Percentiles rank a stretch among this genome's conserved stretches.
phyloP scores from a whole-genome alignment of 2,797 vertebrate genomes.

The Lycodopsis pacificus region DNA sequence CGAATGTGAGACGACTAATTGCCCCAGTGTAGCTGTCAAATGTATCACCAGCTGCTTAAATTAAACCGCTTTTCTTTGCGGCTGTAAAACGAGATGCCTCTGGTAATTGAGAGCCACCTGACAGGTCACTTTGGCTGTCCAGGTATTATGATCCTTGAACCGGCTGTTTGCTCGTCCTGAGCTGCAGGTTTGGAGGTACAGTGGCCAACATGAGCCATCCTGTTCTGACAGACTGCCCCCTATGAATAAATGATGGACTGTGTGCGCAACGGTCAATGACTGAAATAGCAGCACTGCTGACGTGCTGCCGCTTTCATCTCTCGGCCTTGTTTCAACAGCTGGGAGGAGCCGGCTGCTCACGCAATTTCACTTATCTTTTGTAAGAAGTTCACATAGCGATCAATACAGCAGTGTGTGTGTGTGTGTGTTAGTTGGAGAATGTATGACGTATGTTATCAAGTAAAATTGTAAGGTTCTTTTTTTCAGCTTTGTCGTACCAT shows the following conservation, averaged over 20 bases:
- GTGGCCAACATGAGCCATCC: slow-evolving; percentile 57
- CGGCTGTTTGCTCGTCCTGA: slow-evolving; percentile 37
- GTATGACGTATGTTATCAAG: background rate
- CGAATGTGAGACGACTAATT: slow-evolving; percentile 16
- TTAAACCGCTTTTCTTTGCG: background rate
- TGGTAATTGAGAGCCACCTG: slow-evolving; percentile 26
- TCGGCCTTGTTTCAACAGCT: slow-evolving; percentile 30
- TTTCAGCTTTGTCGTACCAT: background rate
- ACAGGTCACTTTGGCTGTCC: slow-evolving; percentile 24
- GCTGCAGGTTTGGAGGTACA: slow-evolving; percentile 57
- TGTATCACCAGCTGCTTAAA: slow-evolving; percentile 12
- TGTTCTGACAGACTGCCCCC: slow-evolving; percentile 69
- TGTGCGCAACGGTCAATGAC: slow-evolving; percentile 56
- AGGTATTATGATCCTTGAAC: slow-evolving; percentile 39
- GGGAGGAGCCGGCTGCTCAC: background rate
- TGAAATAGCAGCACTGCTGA: slow-evolving; percentile 53
- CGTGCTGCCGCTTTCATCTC: slow-evolving; percentile 40
- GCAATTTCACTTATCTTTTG: background rate
- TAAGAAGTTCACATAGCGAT: background rate
- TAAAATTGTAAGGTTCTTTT: background rate
- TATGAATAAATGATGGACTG: slow-evolving; percentile 78
- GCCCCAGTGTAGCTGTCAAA: slow-evolving; percentile 8
- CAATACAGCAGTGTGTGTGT: background rate
- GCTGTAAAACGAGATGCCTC: slow-evolving; percentile 31
- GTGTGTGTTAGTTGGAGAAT: background rate